Evolutionary conservation across 2,888 invertebrate genomes (phyloP).

Genomic region (Callyntrura sp.): DNA sequence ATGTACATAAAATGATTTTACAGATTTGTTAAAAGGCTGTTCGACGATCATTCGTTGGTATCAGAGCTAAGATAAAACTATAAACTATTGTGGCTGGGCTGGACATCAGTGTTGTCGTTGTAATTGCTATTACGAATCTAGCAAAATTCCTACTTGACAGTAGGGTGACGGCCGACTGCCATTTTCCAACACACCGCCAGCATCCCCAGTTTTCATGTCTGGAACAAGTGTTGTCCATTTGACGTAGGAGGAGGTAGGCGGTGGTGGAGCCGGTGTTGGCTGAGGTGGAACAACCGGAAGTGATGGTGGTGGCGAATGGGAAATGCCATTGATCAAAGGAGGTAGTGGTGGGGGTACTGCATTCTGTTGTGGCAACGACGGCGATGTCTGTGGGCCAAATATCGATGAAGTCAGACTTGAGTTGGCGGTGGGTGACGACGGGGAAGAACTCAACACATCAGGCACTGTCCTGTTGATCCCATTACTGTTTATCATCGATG

Average conservation of each 20-base stretch:
- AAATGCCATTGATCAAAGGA: background rate
- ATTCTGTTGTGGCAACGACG: conserved; percentile 45
- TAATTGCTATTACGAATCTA: conserved; percentile 71
- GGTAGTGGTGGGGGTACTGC: background rate
- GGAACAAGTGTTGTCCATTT: conserved; percentile 81
- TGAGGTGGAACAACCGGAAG: conserved; percentile 42
- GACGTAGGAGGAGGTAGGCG: conserved; percentile 77
- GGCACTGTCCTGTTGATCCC: conserved; percentile 70
- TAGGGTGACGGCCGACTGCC: conserved; percentile 78
- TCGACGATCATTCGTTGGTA: background rate
- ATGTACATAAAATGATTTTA: conserved; percentile 6
- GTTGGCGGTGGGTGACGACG: conserved; percentile 57
- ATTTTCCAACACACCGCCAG: conserved; percentile 54
- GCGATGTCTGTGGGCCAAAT: conserved; percentile 50
- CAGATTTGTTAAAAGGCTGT: background rate
- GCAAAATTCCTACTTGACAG: conserved; percentile 82
- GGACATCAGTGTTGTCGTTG: background rate
- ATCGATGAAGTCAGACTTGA: conserved; percentile 44
- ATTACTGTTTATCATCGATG: conserved; percentile 16
- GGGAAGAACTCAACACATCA: conserved; percentile 67
- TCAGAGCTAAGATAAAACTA: background rate
- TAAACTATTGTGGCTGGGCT: background rate
- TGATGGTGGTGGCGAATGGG: background rate
- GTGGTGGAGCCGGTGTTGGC: background rate
- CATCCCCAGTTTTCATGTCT: conserved; percentile 81